These are phyloP conservation scores for Cheumatopsyche charites DNA, from an alignment of 1,140 invertebrate genomes.

Conservation along the genomic window DNA sequence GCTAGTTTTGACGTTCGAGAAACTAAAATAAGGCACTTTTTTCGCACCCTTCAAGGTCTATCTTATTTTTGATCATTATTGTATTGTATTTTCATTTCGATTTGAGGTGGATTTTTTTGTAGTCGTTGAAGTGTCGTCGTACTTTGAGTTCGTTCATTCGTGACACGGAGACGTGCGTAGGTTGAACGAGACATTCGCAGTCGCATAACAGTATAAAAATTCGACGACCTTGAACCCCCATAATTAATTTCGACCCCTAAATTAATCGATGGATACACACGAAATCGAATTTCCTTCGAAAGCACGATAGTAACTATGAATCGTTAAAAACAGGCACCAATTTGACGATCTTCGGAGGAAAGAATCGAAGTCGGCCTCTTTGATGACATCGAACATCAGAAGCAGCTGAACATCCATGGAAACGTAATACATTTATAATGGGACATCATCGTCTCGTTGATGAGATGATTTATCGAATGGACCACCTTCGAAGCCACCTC, in stretches of 20 bases:
- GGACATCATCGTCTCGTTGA: constrained; percentile 15
- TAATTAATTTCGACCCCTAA: too few species aligned
- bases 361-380: background rate
- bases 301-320: too few species aligned
- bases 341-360: background rate
- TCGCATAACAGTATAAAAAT: background rate
- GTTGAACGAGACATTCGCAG: background rate
- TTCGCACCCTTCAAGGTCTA: background rate
- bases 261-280: too few species aligned
- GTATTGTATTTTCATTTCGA: background rate
- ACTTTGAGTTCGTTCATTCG: too few species aligned
- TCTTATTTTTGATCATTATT: background rate
- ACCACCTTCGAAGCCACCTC: constrained; percentile 36
- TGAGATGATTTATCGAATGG: constrained; percentile 35
- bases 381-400: background rate
- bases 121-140: too few species aligned
- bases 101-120: too few species aligned
- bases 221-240: background rate
- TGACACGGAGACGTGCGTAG: constrained; percentile 12
- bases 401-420: too few species aligned
- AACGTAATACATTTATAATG: constrained; percentile 1
- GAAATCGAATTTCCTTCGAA: too few species aligned
- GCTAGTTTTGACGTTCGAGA: background rate
- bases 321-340: too few species aligned
- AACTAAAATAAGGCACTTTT: constrained; percentile 16